Base-by-base conservation (phyloP, 64 coral and sea anemone genomes). In the Pocillopora damicornis region DNA sequence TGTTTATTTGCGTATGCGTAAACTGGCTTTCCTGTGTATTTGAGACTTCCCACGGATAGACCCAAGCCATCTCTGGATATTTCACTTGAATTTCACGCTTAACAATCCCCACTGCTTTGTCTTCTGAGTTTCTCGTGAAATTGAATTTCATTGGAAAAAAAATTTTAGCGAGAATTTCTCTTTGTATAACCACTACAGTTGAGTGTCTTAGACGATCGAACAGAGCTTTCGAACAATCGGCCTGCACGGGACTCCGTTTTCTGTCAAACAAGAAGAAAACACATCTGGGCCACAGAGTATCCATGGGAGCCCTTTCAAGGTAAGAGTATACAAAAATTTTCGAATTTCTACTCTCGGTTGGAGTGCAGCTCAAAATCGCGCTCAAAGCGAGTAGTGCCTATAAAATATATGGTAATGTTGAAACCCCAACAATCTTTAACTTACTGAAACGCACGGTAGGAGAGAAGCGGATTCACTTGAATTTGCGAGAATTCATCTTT, bases 1-100 rank as follows among this genome's bases (percentile, higher is more conserved):
- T 79, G 90, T 73, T 79, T 78, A 91, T 91, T 87, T 77, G 75
- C 20, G 42, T 9, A 42, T 16, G 18, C 12, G 35, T 57, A 45
- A 77, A 77, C 57, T 77, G 75, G 37, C 75, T 77, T 58, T 57
- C 57, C 75, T 57, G 10, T 77, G 75, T 20, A 11, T 77, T 37
- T 57, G 75, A 37, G 75, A 77, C 75, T 77, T 51, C 75, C 75
- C 42, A 57, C 42, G 37, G 75, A 56, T 77, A 77, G 37, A 77
- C 38, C 45, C 75, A 77, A 77, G 75, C 75, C 35, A 36, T 77
- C 75, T 77, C 37, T 22, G 37, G 16, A 77, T 56, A 77, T 51
- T 77, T 77, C 38, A 77, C 20, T 16, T 56, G 75, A 77, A 77
- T 36, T 77, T 22, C 75, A 56, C 1, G 15, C 42, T 38, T 16